Evolutionary conservation across 2,797 vertebrate genomes (phyloP), one percentile per base, ranked within the genome.

Genomic region (Antennarius maculatus): DNA sequence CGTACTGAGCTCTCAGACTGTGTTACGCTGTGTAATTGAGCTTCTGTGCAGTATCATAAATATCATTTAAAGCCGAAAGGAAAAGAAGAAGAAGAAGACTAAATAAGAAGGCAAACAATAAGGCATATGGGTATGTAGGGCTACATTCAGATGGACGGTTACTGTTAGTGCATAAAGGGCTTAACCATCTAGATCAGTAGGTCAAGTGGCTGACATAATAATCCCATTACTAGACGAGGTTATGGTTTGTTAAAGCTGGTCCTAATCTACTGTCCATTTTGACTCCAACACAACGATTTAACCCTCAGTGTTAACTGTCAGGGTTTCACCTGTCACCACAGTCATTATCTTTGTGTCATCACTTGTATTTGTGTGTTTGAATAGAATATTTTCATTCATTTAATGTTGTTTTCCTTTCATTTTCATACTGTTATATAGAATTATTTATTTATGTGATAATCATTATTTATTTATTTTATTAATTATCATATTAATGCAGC

Each of bases 101-200:
- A 47, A 42, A 17, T 1, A 27, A 2, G 15, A 28, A 53, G 71
- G 29, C 61, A 76, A 67, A 81, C 69, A 77, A 67, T 41, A 52
- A 62, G 52, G 39, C 54, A 55, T 23, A 27, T 43, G 61, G 48
- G 31, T 70, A 59, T n/a, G 41, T 45, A 42, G 37, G 18, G 51
- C 31, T 77, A 61, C 60, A 67, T 74, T 69, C 4, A 16, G 47
- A 55, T 77, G 68, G 41, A 67, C 77, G 72, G 72, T 77, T 86
- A 83, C 75, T 77, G 80, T 80, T 17, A 64, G 47, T 72, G 52
- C 10, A 7, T 27, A 46, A 49, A 80, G 42, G 71, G 72, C 74
- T 85, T 85, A 86, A 84, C 65, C 82, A 86, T 89, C 47, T 87
- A 86, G 87, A 88, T 87, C 86, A 88, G 79, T 90, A 78, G 86